These are phyloP conservation scores for Huso huso DNA, from an alignment of 2,797 vertebrate species.

Conservation along the genomic window DNA sequence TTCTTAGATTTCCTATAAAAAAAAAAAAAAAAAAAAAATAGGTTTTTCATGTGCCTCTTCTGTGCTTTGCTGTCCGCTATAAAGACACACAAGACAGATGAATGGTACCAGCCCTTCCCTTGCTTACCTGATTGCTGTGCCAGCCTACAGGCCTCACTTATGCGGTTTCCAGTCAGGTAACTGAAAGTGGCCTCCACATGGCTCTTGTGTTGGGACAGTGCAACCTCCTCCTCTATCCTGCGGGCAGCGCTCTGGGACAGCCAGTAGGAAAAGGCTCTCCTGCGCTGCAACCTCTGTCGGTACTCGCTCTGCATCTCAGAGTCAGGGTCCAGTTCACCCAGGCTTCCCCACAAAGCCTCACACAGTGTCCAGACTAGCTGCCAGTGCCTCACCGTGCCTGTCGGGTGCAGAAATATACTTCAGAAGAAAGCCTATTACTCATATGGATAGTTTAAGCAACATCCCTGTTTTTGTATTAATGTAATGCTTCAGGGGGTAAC, in stretches of 20 bases:
- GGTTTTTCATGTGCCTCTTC: too few species aligned
- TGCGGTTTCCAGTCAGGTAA: constrained; percentile 78
- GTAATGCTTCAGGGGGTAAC: too few species aligned
- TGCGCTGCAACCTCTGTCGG: constrained; percentile 65
- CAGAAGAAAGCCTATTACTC: too few species aligned
- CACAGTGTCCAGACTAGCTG: constrained; percentile 81
- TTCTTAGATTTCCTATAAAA: too few species aligned
- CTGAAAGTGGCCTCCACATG: constrained; percentile 80
- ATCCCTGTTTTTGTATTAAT: too few species aligned
- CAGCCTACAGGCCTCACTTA: constrained; percentile 81
- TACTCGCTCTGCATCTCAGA: constrained; percentile 51
- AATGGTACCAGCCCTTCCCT: too few species aligned
- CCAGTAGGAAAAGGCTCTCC: constrained; percentile 78
- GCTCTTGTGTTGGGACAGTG: constrained; percentile 39
- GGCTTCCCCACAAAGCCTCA: constrained; percentile 78
- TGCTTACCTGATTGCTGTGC: constrained; percentile 71
- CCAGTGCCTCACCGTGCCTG: constrained; percentile 72
- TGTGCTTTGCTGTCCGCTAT: too few species aligned
- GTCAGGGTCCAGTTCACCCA: constrained; percentile 50
- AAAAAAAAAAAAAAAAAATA: too few species aligned
- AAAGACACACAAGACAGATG: too few species aligned
- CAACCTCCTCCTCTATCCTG: constrained; percentile 72
- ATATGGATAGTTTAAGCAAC: too few species aligned
- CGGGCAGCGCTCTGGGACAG: constrained; percentile 59
- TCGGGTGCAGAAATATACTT: not conserved